phyloP scores from a whole-genome alignment of 2,797 vertebrate species.

The Todus mexicanus region DNA sequence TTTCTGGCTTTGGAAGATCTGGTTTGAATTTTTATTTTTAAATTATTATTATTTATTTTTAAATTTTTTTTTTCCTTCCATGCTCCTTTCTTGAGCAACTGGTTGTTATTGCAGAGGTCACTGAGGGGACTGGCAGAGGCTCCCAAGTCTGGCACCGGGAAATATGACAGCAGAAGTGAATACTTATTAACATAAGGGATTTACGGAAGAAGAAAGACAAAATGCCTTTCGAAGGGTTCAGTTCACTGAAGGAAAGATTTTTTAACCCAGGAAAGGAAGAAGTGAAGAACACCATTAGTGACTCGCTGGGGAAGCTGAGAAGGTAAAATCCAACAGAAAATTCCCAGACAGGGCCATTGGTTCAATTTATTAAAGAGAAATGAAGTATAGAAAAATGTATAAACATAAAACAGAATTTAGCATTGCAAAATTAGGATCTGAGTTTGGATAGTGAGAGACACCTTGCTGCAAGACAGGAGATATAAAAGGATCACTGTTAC shows the following conservation, averaged over 20 bases:
- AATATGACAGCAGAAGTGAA: constrained; percentile 46
- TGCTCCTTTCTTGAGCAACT: constrained; percentile 36
- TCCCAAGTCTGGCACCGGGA: neutral
- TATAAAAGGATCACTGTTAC: neutral
- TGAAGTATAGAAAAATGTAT: neutral
- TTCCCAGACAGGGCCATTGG: neutral
- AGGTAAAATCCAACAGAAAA: constrained; percentile 82
- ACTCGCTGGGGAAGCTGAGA: constrained; percentile 90
- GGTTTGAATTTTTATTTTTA: neutral
- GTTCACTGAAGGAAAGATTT: constrained; percentile 86
- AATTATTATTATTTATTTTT: neutral
- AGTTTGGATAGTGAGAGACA: neutral
- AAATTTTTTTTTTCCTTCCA: neutral
- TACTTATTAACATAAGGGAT: constrained; percentile 16
- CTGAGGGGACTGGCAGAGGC: neutral
- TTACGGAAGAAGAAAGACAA: constrained; percentile 53
- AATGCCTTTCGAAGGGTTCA: constrained; percentile 89
- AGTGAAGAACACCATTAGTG: constrained; percentile 85
- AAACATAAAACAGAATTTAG: neutral
- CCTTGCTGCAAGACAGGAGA: neutral
- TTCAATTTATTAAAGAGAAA: neutral
- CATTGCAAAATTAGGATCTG: neutral
- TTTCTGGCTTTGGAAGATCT: neutral
- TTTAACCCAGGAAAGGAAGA: constrained; percentile 90
- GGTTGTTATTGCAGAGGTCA: constrained; percentile 24